Base-by-base conservation (phyloP, 2,888 invertebrate genomes). In the Sesamia inferens region DNA sequence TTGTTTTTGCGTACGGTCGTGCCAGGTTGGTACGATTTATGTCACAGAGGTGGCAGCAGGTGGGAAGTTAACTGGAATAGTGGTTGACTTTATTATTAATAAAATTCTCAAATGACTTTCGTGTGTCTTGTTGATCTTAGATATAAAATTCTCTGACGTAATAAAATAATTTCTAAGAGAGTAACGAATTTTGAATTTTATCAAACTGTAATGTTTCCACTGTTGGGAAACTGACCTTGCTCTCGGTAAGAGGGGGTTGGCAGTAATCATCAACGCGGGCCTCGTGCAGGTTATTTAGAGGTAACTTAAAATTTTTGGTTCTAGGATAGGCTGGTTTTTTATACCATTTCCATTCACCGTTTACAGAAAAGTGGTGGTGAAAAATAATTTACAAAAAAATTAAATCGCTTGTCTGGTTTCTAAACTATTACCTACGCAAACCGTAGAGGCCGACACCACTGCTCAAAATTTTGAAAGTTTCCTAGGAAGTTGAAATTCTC, bases 1-100 rank as follows among this genome's bases (percentile, higher is more conserved):
- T 39, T 71, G 75, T 78, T 78, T 75, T 78, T 75, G 62, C 14
- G 7, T 19, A 39, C 39, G 19, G 13, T 47, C 51, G n/a, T 58
- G 67, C 44, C 54, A 47, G 47, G 55, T 62, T 24, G 24, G 48
- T 13, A 55, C 14, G 48, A 62, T 55, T 76, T 63, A 63, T 55
- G 16, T 31, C 13, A 31, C 6, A 39, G 44, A 22, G 47, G 42
- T 42, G 22, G 42, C 14, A 57, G 51, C 57, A 62, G 78, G 57
- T 63, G 57, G 22, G 14, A 78, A 71, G 14, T 5, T 24, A 39
- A 39, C 16, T 62, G 16, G 31, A 54, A 22, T 44, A 10, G 48
- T n/a, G 22, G 48, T 22, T 75, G n/a, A 16, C 6, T 58, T 59
- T 44, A 42, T 67, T 48, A 71, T 58, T 71, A 70, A 70, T 58